Percentiles rank a stretch among this genome's conserved stretches.
phyloP scores from a whole-genome alignment of 2,797 vertebrate genomes.

The Tragopan temminckii region DNA sequence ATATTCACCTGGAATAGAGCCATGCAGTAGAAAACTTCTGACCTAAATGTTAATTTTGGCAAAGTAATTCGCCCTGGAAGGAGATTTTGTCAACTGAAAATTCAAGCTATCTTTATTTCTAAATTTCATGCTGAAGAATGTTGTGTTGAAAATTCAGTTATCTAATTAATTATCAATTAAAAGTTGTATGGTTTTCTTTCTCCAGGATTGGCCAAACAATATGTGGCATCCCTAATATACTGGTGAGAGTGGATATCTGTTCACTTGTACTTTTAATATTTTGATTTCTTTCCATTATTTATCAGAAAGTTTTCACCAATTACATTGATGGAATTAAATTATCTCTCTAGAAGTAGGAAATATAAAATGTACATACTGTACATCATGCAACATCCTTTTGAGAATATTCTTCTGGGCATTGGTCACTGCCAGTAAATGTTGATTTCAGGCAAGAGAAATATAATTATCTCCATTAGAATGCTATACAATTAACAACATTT shows the following conservation, averaged over 20 bases:
- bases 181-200: not conserved
- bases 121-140: not conserved
- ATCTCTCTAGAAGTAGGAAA: not conserved
- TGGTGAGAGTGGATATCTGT: not conserved
- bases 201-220: not conserved
- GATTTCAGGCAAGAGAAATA: slow-evolving; percentile 39
- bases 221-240: not conserved
- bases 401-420: slow-evolving; percentile 16
- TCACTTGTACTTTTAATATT: not conserved
- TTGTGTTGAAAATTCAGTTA: not conserved
- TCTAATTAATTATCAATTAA: not conserved
- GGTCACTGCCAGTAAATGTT: slow-evolving; percentile 46
- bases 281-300: not conserved
- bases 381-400: not conserved
- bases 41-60: not conserved
- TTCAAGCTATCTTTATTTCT: not conserved
- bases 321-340: not conserved
- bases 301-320: not conserved
- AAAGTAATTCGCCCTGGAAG: not conserved
- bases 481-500: slow-evolving; percentile 52
- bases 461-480: slow-evolving; percentile 41
- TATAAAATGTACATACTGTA: not conserved
- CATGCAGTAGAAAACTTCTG: not conserved
- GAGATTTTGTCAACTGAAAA: not conserved
- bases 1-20: not conserved